Evolutionary conservation across 2,113 vertebrate genomes (phyloP), one percentile per base, ranked within the genome.

Genomic region (Acrocephalus arundinaceus): DNA sequence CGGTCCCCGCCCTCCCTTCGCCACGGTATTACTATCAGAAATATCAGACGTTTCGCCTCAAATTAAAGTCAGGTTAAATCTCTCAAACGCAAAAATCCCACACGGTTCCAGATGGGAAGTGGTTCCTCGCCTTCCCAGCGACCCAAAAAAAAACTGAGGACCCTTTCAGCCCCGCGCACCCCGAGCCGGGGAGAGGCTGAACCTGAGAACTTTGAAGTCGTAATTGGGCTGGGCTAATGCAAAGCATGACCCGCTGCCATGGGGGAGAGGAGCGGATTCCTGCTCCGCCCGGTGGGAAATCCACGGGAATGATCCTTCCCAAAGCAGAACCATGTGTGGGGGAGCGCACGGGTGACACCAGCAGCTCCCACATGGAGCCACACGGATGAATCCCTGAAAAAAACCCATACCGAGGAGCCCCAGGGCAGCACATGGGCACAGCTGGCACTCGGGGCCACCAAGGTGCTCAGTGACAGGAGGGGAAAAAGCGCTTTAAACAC

Each of bases 21-120:
- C 85, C 94, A 87, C 65, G 96, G 94, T 97, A 97, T 97, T 96
- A 55, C 97, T 97, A 97, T 98, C 97, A 98, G 95, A 97, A 98
- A 97, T 97, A 98, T 97, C 98, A 98, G 97, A 96, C 85, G 22
- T 96, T 98, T 98, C 79, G 78, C 92, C 89, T 97, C 97, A 97
- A 97, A 98, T 98, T 98, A 97, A 98, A 98, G 95, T 98, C 97
- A 98, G 95, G 97, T 97, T 98, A 97, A 97, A 97, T 94, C 95
- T 97, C 97, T 97, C 95, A 61, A 95, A 96, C 77, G 95, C 67
- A 97, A 73, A 97, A 98, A 97, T 93, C 85, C 96, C 97, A 90
- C 97, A 95, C 82, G 87, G 94, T 97, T 98, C 97, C 97, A 98
- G 97, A 98, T 98, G 97, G 96, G 97, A 92, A 97, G 88, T 2